phyloP scores from a whole-genome alignment of 2,888 invertebrate species.

The Anticlea derivata region DNA sequence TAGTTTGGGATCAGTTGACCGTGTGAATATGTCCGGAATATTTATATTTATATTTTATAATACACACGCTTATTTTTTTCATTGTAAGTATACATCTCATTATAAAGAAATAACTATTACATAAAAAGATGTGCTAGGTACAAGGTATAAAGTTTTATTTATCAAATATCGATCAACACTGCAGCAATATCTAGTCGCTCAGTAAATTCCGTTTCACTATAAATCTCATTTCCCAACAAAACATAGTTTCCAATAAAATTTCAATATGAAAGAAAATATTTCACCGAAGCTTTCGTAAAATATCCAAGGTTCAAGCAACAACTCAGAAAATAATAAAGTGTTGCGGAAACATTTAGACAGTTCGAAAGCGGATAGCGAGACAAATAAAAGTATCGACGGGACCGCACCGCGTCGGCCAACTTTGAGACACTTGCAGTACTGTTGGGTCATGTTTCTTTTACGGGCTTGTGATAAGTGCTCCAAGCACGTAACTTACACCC shows the following conservation, averaged over 20 bases:
- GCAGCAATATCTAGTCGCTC: not conserved
- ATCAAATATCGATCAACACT: not conserved
- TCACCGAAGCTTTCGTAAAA: constrained; percentile 11
- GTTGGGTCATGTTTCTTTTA: constrained; percentile 1
- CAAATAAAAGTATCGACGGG: constrained; percentile 40
- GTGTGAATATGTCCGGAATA: too few species aligned
- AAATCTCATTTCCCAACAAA: constrained; percentile 4
- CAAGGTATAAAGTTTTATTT: not conserved
- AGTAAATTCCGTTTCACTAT: not conserved
- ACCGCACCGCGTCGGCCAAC: constrained; percentile 8
- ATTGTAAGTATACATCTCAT: too few species aligned
- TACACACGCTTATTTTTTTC: too few species aligned
- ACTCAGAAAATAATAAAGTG: constrained; percentile 22
- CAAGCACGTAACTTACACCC: too few species aligned
- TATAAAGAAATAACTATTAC: too few species aligned
- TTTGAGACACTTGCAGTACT: constrained; percentile 12
- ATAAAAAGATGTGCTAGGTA: too few species aligned
- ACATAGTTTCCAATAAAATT: constrained; percentile 17
- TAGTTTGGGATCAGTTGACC: too few species aligned
- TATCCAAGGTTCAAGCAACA: not conserved
- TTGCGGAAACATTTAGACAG: constrained; percentile 35
- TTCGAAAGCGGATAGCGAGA: constrained; percentile 36
- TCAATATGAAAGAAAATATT: constrained; percentile 23
- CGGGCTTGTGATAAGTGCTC: too few species aligned
- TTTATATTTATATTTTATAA: too few species aligned